Evolutionary conservation across 2,113 vertebrate species (phyloP).

Genomic region (Neotoma lepida): DNA sequence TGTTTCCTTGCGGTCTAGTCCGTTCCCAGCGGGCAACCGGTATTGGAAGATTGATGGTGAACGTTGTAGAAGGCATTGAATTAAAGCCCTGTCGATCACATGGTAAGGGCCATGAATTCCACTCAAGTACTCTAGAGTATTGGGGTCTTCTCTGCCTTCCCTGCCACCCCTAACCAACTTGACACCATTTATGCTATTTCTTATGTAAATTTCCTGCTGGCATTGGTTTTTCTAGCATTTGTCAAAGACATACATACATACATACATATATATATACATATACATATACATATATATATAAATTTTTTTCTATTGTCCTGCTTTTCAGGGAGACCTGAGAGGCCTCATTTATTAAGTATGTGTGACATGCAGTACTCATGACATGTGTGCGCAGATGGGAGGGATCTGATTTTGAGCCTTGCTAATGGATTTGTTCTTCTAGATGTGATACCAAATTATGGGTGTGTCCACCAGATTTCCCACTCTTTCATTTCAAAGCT

Average conservation of each 20-base stretch:
- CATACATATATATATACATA: neutral
- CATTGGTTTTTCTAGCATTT: neutral
- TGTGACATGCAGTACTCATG: neutral
- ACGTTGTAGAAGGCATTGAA: slow-evolving; percentile 98
- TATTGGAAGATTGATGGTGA: slow-evolving; percentile 98
- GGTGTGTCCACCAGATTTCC: neutral
- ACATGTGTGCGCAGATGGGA: too few species aligned
- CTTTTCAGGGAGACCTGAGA: neutral
- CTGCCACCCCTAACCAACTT: rapidly evolving
- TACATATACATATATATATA: neutral
- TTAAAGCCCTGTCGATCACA: slow-evolving; percentile 97
- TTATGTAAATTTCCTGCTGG: neutral
- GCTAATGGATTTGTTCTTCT: neutral
- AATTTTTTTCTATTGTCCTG: neutral
- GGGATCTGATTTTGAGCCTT: neutral
- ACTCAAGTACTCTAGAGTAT: rapidly evolving
- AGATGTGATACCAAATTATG: neutral
- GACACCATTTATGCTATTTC: neutral
- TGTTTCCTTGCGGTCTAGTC: slow-evolving; percentile 83
- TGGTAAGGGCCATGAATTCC: slow-evolving; percentile 83
- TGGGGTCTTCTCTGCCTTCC: neutral
- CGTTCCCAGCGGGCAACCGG: slow-evolving; percentile 98
- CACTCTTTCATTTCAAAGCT: neutral
- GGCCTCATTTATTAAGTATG: neutral
- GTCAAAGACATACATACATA: neutral